phyloP scores from a whole-genome alignment of 2,113 vertebrate genomes.

The Menura novaehollandiae region DNA sequence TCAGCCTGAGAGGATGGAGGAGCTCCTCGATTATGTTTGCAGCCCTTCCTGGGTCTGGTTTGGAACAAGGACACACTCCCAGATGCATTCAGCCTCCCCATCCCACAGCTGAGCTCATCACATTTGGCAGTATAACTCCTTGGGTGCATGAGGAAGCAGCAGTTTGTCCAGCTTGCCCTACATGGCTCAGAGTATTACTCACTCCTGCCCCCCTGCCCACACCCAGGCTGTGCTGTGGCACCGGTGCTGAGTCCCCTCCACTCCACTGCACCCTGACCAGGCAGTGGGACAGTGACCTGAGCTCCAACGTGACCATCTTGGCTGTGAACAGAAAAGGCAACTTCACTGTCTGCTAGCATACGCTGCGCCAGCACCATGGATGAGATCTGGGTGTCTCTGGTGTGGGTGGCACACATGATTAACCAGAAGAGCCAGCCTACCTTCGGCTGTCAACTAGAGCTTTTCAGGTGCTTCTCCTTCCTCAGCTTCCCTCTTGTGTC shows the following conservation, averaged over 20 bases:
- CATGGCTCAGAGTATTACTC: too few relatives aligned
- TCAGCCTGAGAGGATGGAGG: background rate
- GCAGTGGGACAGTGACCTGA: accelerated
- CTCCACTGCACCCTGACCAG: background rate
- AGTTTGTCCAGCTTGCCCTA: background rate
- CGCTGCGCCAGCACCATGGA: accelerated
- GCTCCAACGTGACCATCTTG: background rate
- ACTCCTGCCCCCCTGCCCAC: background rate
- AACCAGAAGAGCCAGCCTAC: background rate
- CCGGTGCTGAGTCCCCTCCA: background rate
- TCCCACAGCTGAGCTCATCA: too few relatives aligned
- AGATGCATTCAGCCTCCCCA: background rate
- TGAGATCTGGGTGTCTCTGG: accelerated
- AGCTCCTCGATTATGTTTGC: background rate
- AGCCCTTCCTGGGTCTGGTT: background rate
- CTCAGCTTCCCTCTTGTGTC: accelerated
- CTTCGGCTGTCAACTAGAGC: background rate
- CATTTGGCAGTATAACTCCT: too few relatives aligned
- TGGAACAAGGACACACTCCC: background rate
- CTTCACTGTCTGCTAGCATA: accelerated
- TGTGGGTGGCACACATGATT: accelerated
- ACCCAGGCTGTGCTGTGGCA: background rate
- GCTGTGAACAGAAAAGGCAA: accelerated
- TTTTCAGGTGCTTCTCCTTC: background rate
- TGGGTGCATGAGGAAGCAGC: background rate